Conservation (phyloP, 2,888 invertebrate species). For the Beris chalybata region DNA sequence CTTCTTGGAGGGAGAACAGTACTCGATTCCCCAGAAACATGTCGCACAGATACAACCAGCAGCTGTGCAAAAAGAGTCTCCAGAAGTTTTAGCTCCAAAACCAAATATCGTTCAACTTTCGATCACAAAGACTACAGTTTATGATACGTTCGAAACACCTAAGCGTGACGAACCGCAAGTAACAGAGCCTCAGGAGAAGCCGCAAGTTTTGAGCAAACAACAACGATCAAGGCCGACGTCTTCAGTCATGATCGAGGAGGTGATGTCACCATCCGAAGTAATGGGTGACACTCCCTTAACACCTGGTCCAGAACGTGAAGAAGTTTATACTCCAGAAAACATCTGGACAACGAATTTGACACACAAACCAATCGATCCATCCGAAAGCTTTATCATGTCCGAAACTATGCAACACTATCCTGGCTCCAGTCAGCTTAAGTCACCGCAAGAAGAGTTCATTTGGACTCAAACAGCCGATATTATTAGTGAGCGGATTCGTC, state of each 20-base stretch:
- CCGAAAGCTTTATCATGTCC: conserved; percentile 29
- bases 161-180: conserved; percentile 4
- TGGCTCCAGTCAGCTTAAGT: conserved; percentile 25
- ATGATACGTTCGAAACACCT: too few species aligned
- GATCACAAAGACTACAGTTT: conserved; percentile 49
- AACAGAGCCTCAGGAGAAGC: background rate
- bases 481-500: conserved; percentile 61
- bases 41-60: conserved; percentile 22
- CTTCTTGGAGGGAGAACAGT: conserved; percentile 40
- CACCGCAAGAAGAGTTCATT: conserved; percentile 48
- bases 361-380: conserved; percentile 30
- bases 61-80: conserved; percentile 1
- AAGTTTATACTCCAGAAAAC: conserved; percentile 42
- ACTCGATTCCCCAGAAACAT: conserved; percentile 20
- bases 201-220: background rate
- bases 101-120: conserved; percentile 45
- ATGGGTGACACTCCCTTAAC: conserved; percentile 57
- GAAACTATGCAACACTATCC: conserved; percentile 33
- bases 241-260: conserved; percentile 61
- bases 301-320: conserved; percentile 54
- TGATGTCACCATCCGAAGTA: conserved; percentile 56
- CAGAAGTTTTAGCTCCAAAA: conserved; percentile 39
- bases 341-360: conserved; percentile 47
- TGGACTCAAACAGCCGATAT: conserved; percentile 61
- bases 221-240: conserved; percentile 51